These are phyloP conservation scores for Dicranocentrus wangi DNA, from an alignment of 2,888 invertebrate genomes.

Conservation along the genomic window DNA sequence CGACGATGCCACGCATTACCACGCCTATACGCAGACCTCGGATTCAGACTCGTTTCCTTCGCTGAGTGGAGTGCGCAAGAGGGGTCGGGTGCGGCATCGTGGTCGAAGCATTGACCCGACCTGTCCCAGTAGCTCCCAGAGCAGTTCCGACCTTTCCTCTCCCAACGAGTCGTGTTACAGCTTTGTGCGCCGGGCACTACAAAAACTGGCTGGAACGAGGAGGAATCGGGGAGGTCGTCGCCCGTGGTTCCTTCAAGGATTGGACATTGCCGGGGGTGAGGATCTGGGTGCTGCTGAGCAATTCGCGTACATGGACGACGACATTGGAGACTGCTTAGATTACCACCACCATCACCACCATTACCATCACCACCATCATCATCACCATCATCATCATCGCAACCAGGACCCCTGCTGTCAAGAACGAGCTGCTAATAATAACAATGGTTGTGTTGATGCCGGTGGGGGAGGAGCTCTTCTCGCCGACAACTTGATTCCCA, in stretches of 20 bases:
- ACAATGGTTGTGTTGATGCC: slow-evolving; percentile 62
- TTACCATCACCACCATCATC: slow-evolving; percentile 40
- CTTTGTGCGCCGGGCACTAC: slow-evolving; percentile 89
- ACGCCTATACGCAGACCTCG: slow-evolving; percentile 79
- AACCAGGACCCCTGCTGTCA: slow-evolving; percentile 4
- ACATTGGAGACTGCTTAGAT: slow-evolving; percentile 45
- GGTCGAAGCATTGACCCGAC: slow-evolving; percentile 82
- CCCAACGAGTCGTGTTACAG: slow-evolving; percentile 96
- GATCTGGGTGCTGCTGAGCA: slow-evolving; percentile 64
- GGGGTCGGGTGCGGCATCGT: slow-evolving; percentile 77
- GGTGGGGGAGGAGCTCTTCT: slow-evolving; percentile 78
- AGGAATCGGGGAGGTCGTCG: slow-evolving; percentile 79
- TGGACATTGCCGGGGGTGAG: slow-evolving; percentile 69
- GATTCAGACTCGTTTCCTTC: slow-evolving; percentile 76
- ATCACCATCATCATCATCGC: slow-evolving; percentile 36
- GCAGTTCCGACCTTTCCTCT: slow-evolving; percentile 90
- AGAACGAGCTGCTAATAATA: slow-evolving; percentile 2
- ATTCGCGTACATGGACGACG: slow-evolving; percentile 67
- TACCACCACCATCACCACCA: slow-evolving; percentile 41
- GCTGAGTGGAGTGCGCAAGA: slow-evolving; percentile 75
- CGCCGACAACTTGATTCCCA: slow-evolving; percentile 82
- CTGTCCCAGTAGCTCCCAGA: slow-evolving; percentile 78
- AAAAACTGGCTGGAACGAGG: slow-evolving; percentile 85
- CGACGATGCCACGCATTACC: slow-evolving; percentile 78
- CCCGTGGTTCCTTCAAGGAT: slow-evolving; percentile 86